Percentiles rank a stretch among this genome's conserved stretches.
Conservation (phyloP, 2,113 vertebrate species). For the Cyprinus carpio region DNA sequence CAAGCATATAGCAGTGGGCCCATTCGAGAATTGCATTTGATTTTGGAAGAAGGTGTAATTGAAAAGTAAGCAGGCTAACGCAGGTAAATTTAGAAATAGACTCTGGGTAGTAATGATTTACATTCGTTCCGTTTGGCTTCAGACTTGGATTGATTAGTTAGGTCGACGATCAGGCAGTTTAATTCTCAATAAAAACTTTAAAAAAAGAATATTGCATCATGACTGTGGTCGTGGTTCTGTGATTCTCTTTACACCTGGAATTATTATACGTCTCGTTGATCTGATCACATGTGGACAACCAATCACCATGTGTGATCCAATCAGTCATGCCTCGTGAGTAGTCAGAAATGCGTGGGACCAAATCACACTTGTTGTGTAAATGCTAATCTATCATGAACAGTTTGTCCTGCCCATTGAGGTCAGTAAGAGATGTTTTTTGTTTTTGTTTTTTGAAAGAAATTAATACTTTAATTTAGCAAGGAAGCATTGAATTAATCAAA, state of each 20-base stretch:
- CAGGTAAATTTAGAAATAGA: slow-evolving; percentile 46
- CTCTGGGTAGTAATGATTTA: slow-evolving; percentile 43
- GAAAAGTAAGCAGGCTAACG: slow-evolving; percentile 48
- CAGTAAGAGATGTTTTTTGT: too few relatives aligned
- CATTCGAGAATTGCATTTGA: slow-evolving; percentile 46
- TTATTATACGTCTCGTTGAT: not conserved
- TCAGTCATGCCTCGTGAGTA: not conserved
- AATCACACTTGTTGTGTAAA: not conserved
- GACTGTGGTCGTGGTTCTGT: not conserved
- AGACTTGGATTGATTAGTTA: not conserved
- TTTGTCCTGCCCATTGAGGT: not conserved
- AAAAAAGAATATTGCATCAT: too few relatives aligned
- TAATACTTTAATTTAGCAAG: too few relatives aligned
- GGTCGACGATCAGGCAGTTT: not conserved
- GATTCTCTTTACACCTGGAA: not conserved
- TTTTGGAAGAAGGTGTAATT: slow-evolving; percentile 49
- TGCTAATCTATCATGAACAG: not conserved
- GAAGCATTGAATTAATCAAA: too few relatives aligned
- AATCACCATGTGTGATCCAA: not conserved
- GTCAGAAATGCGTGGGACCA: not conserved
- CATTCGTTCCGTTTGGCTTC: slow-evolving; percentile 1
- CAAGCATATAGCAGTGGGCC: slow-evolving; percentile 27
- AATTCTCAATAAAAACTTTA: too few relatives aligned
- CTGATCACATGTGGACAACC: not conserved
- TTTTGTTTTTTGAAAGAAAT: too few relatives aligned